Base-by-base conservation (phyloP, 2,888 invertebrate genomes). In the Athetis lepigone region DNA sequence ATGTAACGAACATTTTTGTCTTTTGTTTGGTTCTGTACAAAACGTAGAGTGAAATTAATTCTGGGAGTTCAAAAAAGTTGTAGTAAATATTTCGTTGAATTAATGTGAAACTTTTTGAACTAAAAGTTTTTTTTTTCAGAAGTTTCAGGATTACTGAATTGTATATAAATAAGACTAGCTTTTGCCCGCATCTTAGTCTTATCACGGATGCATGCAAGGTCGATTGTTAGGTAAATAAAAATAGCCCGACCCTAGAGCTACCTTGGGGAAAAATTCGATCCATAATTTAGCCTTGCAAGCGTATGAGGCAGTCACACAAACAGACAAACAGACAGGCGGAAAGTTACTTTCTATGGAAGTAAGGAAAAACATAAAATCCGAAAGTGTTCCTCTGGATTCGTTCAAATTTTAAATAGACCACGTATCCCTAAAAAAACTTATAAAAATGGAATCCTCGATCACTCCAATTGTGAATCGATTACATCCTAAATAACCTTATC, bases 1-100 rank as follows among this genome's bases (percentile, higher is more conserved):
- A 65, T 70, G 68, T 70, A 70, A 75, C 74, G 70, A 79, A 70
- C 67, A 45, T 67, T 58, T 8, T 59, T 8, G 33, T 39, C 45
- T 59, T 59, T 68, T 61, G 37, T 58, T 60, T 73, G 83, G 85
- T 83, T 81, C 82, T 70, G 75, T 76, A 80, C 68, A 72, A 77
- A 70, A 71, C 72, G 50, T 63, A 9, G 4, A 75, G 27, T 61
- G 43, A 56, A n/a, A 52, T 75, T 51, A 57, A 60, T 57, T 47
- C 4, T n/a, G 18, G 33, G 2, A n/a, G 16, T 16, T n/a, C 4
- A 16, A 46, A 60, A 64, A 4, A 1, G 8, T 9, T 8, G n/a
- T 50, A 0, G 25, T 29, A 2, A 27, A 27, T 45, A 37, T 69
- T 59, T 69, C 2, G 3, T 9, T 18, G 4, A 13, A 39, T 21